phyloP scores from a whole-genome alignment of 2,797 vertebrate species.

The Pseudomugil gertrudae region DNA sequence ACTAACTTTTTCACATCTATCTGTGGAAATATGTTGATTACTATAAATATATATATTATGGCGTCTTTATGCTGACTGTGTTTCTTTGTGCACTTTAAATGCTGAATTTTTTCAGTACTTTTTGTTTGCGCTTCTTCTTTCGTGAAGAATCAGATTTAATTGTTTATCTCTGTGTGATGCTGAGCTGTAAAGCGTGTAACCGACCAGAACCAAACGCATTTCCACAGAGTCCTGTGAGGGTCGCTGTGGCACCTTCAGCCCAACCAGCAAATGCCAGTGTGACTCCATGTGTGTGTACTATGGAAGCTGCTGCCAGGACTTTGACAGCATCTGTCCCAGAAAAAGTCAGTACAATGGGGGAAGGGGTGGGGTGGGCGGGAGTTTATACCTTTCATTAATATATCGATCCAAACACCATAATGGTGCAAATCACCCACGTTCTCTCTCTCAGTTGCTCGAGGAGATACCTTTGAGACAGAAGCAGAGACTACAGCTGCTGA shows the following conservation, averaged over 20 bases:
- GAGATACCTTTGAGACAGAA: constrained; percentile 85
- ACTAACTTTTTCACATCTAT: too few relatives aligned
- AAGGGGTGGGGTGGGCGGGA: too few relatives aligned
- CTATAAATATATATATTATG: too few relatives aligned
- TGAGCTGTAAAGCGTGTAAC: constrained; percentile 2
- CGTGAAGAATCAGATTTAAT: not conserved
- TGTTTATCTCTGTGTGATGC: not conserved
- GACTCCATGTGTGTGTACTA: constrained; percentile 92
- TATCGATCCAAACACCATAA: not conserved
- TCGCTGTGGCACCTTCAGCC: constrained; percentile 85
- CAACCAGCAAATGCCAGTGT: constrained; percentile 88
- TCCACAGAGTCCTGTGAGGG: constrained; percentile 86
- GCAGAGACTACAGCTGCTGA: not conserved
- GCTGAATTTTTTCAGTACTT: too few relatives aligned
- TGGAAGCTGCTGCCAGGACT: constrained; percentile 91
- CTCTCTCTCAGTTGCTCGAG: constrained; percentile 81
- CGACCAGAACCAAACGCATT: constrained; percentile 30
- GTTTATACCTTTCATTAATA: too few relatives aligned
- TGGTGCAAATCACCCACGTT: not conserved
- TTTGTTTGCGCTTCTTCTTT: not conserved
- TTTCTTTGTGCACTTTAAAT: too few relatives aligned
- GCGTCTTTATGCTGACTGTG: too few relatives aligned
- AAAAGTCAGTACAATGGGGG: constrained; percentile 80
- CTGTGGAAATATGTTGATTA: too few relatives aligned
- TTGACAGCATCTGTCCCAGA: constrained; percentile 78